Conservation (phyloP, 2,888 invertebrate genomes). For the Chalcis sispes region DNA sequence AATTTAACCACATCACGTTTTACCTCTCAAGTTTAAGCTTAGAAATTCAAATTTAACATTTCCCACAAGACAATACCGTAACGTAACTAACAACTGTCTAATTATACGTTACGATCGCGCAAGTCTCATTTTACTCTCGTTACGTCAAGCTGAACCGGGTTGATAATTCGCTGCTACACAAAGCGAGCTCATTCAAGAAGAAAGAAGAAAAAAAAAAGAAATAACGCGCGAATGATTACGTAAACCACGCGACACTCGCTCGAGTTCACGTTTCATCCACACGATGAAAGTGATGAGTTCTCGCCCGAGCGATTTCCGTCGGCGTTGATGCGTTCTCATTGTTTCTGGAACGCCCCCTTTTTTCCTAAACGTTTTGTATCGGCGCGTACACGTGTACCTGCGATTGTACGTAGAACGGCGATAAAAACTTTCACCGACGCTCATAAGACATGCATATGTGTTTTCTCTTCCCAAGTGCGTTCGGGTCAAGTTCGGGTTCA, state of each 20-base stretch:
- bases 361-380: background rate
- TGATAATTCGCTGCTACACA: slow-evolving; percentile 2
- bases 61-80: too few species aligned
- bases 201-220: too few species aligned
- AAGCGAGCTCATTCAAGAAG: too few species aligned
- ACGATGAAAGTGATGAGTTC: slow-evolving; percentile 37
- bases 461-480: slow-evolving; percentile 9
- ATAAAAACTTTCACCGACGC: slow-evolving; percentile 41
- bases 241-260: slow-evolving; percentile 4
- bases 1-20: too few species aligned
- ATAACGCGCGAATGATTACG: slow-evolving; percentile 32
- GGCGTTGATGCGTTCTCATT: background rate
- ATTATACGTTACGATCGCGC: background rate
- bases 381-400: background rate
- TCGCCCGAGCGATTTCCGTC: slow-evolving; percentile 15
- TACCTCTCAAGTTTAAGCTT: too few species aligned
- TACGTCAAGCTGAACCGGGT: slow-evolving; percentile 3
- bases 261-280: background rate
- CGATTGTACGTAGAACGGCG: too few species aligned
- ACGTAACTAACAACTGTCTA: background rate
- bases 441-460: background rate
- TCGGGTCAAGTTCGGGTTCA: slow-evolving; percentile 38
- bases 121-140: slow-evolving; percentile 29
- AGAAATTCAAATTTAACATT: too few species aligned
- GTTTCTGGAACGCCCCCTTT: slow-evolving; percentile 29